Evolutionary conservation across 1,140 invertebrate genomes (phyloP).

Genomic region (Pseudomyrmex gracilis): DNA sequence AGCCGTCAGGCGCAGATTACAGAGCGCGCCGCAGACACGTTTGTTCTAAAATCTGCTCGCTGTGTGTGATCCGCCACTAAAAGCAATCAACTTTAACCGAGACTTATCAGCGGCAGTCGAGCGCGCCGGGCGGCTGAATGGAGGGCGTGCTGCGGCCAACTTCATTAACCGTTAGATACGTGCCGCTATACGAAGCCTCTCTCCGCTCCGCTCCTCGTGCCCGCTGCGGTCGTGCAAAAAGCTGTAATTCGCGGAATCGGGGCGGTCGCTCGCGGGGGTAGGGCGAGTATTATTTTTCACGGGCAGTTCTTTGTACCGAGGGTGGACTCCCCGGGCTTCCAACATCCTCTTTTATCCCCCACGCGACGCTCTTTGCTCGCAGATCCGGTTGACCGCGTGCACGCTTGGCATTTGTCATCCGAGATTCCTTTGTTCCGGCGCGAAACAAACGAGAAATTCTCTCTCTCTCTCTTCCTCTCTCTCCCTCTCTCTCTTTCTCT

Average conservation of each 20-base stretch:
- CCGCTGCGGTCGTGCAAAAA: slow-evolving; percentile 46
- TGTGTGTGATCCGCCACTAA: slow-evolving; percentile 13
- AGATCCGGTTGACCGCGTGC: slow-evolving; percentile 76
- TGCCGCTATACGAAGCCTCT: slow-evolving; percentile 19
- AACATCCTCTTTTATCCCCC: slow-evolving; percentile 31
- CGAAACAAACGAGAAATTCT: slow-evolving; percentile 70
- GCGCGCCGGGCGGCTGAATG: slow-evolving; percentile 34
- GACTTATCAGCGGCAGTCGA: slow-evolving; percentile 53
- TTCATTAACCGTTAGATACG: slow-evolving; percentile 57
- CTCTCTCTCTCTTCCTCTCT: neutral
- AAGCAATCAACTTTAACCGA: slow-evolving; percentile 60
- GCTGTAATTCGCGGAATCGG: slow-evolving; percentile 60
- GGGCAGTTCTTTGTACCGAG: slow-evolving; percentile 61
- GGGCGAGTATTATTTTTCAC: slow-evolving; percentile 69
- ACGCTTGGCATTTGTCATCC: slow-evolving; percentile 77
- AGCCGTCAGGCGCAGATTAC: slow-evolving; percentile 70
- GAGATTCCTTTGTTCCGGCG: slow-evolving; percentile 76
- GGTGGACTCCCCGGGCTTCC: slow-evolving; percentile 11
- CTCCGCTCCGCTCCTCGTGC: slow-evolving; percentile 14
- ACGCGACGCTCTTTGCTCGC: slow-evolving; percentile 62
- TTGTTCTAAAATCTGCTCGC: slow-evolving; percentile 54
- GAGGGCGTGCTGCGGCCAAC: slow-evolving; percentile 10
- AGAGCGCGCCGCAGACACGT: slow-evolving; percentile 52
- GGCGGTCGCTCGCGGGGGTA: slow-evolving; percentile 7
- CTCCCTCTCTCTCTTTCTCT: neutral